Base-by-base conservation (phyloP, 2,113 vertebrate species). In the Ramphastos sulfuratus region DNA sequence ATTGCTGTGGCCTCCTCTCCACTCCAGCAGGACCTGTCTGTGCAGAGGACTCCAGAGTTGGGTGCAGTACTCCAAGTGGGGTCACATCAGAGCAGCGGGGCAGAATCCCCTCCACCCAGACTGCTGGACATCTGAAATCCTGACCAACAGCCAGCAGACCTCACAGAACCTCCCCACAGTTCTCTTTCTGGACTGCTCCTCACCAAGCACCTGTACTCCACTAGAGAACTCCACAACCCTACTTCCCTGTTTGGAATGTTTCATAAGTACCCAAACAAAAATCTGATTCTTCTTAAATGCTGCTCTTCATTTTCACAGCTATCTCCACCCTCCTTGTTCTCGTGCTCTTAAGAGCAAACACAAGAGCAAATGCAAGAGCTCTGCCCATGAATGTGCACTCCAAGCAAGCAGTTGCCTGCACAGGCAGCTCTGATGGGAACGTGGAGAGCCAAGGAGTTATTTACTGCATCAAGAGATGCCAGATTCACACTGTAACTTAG, bases 1-100 rank as follows among this genome's bases (percentile, higher is more conserved):
- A 12, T 9, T 9, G n/a, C 2, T 3, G 15, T 55, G n/a, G 5
- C 23, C 48, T 30, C 30, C 52, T 35, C 33, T 58, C 3, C 0
- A 1, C 30, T 83, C 64, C 30, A 31, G 42, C 33, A 77, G 20
- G 8, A 42, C 17, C 1, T 23, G 25, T 50, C 3, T 31, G 30
- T 25, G 10, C 23, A 15, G 56, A 33, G 48, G 56, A 4, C 24
- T 4, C 48, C 39, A 37, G 11, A 71, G 7, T 4, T 48, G 46
- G 31, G 66, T 1, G 10, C 50, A 48, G 35, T 0, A 15, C n/a
- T 37, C 6, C 54, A 37, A 8, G 12, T 31, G 42, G 24, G 17
- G 25, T 72, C 35, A 42, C 42, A 42, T 39, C 5, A 4, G n/a
- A 58, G 16, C 0, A 60, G 15, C 64, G 6, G 8, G 28, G 10